Percentiles rank a stretch among this genome's conserved stretches.
Conservation (phyloP, 2,113 vertebrate species). For the Collichthys lucidus region DNA sequence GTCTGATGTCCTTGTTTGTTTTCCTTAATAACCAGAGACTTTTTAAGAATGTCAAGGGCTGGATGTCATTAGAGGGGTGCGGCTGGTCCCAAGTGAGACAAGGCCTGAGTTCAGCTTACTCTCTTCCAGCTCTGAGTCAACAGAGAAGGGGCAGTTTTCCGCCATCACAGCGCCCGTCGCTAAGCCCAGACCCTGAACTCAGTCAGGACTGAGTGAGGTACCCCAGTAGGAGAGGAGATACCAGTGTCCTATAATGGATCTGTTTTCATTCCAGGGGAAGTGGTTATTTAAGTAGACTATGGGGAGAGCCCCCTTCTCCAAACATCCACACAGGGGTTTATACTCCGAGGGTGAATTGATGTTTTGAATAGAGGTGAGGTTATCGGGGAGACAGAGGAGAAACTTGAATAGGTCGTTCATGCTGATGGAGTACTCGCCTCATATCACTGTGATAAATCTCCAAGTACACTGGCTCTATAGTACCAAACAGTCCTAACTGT, state of each 20-base stretch:
- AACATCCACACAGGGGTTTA: conserved; percentile 68
- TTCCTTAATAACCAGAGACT: conserved; percentile 79
- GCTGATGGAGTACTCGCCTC: neutral
- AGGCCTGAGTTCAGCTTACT: conserved; percentile 77
- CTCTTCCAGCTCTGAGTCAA: conserved; percentile 79
- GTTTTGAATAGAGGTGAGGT: conserved; percentile 66
- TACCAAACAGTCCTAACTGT: conserved; percentile 8
- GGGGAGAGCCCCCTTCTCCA: conserved; percentile 63
- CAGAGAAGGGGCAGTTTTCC: conserved; percentile 71
- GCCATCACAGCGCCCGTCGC: conserved; percentile 64
- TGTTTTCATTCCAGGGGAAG: conserved; percentile 80
- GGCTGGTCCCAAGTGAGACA: conserved; percentile 70
- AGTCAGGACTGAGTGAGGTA: conserved; percentile 48
- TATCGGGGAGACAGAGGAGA: conserved; percentile 23
- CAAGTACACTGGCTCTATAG: neutral
- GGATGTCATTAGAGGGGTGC: conserved; percentile 80
- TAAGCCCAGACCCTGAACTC: conserved; percentile 64
- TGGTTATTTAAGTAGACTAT: conserved; percentile 78
- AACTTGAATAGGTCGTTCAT: conserved; percentile 4
- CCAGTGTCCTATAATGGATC: conserved; percentile 70
- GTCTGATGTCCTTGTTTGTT: conserved; percentile 76
- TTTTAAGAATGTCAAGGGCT: conserved; percentile 77
- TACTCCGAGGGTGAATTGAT: conserved; percentile 64
- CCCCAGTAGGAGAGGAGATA: conserved; percentile 69
- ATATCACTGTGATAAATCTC: conserved; percentile 4